Evolutionary conservation across 2,888 invertebrate species (phyloP), one percentile per base, ranked within the genome.

Genomic region (Phaonia tiefii): DNA sequence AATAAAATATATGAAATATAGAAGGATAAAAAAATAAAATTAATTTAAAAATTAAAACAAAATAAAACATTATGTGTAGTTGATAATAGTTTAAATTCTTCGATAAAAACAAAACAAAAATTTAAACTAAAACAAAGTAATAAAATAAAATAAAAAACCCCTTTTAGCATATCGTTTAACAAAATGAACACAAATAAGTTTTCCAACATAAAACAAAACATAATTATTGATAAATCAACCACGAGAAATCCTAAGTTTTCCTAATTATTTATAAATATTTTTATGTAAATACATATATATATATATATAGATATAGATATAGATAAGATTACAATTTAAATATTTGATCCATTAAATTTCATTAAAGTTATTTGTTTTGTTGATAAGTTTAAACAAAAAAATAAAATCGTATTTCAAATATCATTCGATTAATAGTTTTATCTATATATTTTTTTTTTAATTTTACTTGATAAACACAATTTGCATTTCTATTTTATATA

Each of bases 401-500:
- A 46, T 49, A 75, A 71, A 54, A 13, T 8, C 31, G 3, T n/a
- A n/a, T n/a, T n/a, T n/a, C n/a, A n/a, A n/a, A 5, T 31, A 31
- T 31, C 31, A 31, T 31, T 31, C 3, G 31, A 71, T 2, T 13
- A 44, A 44, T 65, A 22, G n/a, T 17, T 65, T n/a, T n/a, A n/a
- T n/a, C n/a, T n/a, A n/a, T n/a, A n/a, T 65, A 22, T 44, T 65
- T 22, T 51, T 20, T 51, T 1, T 65, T 60, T 60, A 26, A 11
- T 58, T 58, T 63, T 63, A 42, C 39, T 39, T 26, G 54, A 51
- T 37, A 65, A 73, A 39, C 54, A 70, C 56, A 73, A 31, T 80
- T 80, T 83, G 82, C 83, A 83, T 88, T 88, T 87, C 88, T 87
- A 88, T 88, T 83, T 78, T 87, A 86, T 86, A 31, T 31, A 31